phyloP scores from a whole-genome alignment of 2,888 invertebrate species.

The Drosophila recens region DNA sequence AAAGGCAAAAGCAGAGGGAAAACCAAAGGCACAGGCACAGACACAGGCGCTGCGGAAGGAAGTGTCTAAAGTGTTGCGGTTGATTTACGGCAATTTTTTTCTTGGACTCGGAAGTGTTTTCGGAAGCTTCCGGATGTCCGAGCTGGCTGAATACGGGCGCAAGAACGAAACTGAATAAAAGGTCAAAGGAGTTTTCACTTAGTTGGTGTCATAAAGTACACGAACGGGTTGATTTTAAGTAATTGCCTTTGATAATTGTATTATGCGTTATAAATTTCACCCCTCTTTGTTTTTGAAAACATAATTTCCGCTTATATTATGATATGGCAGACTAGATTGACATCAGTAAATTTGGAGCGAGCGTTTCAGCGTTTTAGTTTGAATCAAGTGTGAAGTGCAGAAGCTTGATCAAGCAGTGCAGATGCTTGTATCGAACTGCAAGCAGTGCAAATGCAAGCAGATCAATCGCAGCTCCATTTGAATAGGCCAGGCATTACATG shows the following conservation, averaged over 20 bases:
- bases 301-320: conserved; percentile 36
- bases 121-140: conserved; percentile 58
- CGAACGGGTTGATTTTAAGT: conserved; percentile 43
- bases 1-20: conserved; percentile 48
- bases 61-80: conserved; percentile 67
- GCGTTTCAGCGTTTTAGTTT: no score
- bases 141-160: conserved; percentile 32
- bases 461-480: neutral
- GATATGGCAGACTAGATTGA: neutral
- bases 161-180: conserved; percentile 16
- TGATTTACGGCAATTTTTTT: conserved; percentile 60
- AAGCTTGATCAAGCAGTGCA: no score
- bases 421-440: neutral
- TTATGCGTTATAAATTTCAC: conserved; percentile 56
- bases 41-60: conserved; percentile 58
- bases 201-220: conserved; percentile 41
- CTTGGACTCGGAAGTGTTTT: conserved; percentile 55
- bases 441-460: neutral
- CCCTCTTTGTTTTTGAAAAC: conserved; percentile 17
- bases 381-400: no score
- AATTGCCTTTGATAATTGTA: conserved; percentile 46
- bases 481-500: neutral
- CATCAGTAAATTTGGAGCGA: no score
- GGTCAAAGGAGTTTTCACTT: conserved; percentile 48
- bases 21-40: conserved; percentile 29